phyloP scores from a whole-genome alignment of 2,888 invertebrate species.

The Epicampocera succincta region DNA sequence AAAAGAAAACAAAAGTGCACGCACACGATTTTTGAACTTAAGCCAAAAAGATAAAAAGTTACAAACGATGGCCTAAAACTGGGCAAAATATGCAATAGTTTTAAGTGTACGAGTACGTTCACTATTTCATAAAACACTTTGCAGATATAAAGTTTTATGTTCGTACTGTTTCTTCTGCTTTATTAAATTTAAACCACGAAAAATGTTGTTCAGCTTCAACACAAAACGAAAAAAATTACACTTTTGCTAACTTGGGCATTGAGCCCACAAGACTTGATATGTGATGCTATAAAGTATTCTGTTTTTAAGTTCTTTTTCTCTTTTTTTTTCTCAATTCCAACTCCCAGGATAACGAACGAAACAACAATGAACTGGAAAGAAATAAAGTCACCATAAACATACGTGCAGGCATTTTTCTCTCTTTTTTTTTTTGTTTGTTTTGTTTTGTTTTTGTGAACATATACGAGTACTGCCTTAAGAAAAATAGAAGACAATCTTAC shows the following conservation, averaged over 20 bases:
- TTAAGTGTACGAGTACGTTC: slow-evolving; percentile 7
- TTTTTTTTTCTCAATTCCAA: no score
- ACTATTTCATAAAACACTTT: not conserved
- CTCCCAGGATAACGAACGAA: no score
- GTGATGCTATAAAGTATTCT: not conserved
- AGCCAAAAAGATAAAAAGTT: slow-evolving; percentile 62
- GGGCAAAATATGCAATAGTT: not conserved
- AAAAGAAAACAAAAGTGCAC: slow-evolving; percentile 13
- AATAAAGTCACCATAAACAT: slow-evolving; percentile 1
- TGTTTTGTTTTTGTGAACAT: no score
- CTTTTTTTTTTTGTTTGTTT: no score
- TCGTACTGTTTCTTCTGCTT: not conserved
- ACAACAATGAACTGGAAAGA: not conserved
- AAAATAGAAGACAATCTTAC: not conserved
- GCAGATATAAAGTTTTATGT: slow-evolving; percentile 1
- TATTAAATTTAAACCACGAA: slow-evolving; percentile 19
- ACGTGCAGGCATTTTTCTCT: no score
- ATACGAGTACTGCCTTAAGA: not conserved
- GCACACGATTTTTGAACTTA: slow-evolving; percentile 44
- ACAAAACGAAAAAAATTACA: no score
- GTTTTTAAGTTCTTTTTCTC: not conserved
- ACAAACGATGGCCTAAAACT: slow-evolving; percentile 16
- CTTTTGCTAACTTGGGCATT: slow-evolving; percentile 7
- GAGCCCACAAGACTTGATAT: not conserved
- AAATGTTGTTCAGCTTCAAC: not conserved